These are phyloP conservation scores for Paracanthobrama guichenoti DNA, from an alignment of 2,113 vertebrate genomes.

Conservation along the genomic window DNA sequence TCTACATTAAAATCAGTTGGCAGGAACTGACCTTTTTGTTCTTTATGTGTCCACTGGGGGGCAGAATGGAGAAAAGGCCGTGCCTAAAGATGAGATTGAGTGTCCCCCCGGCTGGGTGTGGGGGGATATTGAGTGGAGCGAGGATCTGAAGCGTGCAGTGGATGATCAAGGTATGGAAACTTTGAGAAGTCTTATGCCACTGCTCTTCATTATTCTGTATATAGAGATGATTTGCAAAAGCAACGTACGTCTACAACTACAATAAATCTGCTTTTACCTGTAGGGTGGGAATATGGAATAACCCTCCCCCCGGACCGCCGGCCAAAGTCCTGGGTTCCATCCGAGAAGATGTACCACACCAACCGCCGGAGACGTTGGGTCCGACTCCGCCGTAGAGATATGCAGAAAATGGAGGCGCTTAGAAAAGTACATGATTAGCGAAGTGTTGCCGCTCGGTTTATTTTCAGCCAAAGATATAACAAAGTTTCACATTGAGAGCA, in stretches of 20 bases:
- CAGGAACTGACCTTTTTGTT: constrained; percentile 1
- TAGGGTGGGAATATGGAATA: constrained; percentile 96
- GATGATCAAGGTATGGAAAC: constrained; percentile 85
- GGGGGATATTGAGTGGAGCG: constrained; percentile 96
- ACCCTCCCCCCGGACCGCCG: constrained; percentile 88
- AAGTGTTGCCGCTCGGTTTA: constrained; percentile 21
- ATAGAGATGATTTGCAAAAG: not conserved
- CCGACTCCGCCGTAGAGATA: constrained; percentile 85
- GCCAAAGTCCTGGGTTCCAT: constrained; percentile 90
- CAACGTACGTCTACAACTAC: not conserved
- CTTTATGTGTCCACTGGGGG: constrained; percentile 38
- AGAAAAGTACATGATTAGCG: constrained; percentile 74
- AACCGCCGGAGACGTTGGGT: constrained; percentile 89
- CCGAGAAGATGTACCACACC: constrained; percentile 98
- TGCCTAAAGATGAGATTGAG: constrained; percentile 90
- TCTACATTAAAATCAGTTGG: not conserved
- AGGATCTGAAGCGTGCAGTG: constrained; percentile 93
- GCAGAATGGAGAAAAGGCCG: constrained; percentile 92
- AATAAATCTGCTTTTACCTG: not conserved
- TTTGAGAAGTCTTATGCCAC: not conserved
- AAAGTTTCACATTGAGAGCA: constrained; percentile 25
- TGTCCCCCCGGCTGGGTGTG: constrained; percentile 91
- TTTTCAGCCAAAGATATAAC: constrained; percentile 40
- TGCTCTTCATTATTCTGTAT: not conserved
- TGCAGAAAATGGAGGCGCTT: constrained; percentile 80